A percentile compares a stretch with the other conserved stretches of the same genome.
These are phyloP conservation scores for Beroe forskalii DNA, from an alignment of 37 sponge, comb jelly and placozoan species.

Conservation along the genomic window DNA sequence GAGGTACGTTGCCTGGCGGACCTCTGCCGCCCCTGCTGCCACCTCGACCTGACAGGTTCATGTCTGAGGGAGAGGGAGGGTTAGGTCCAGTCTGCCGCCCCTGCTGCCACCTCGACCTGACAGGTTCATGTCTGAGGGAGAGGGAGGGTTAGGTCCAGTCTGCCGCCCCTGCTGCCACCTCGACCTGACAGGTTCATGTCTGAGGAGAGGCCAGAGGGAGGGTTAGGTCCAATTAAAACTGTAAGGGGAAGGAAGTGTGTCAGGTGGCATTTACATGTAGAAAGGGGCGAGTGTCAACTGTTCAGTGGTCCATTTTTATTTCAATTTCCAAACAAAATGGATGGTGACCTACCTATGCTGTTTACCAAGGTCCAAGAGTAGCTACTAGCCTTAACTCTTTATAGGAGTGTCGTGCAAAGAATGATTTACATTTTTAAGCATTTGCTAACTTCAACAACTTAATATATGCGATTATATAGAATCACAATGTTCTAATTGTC, in stretches of 20 bases:
- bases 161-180: constrained; percentile 17
- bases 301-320: too few species aligned
- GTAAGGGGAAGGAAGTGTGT: not conserved
- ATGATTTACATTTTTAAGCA: too few species aligned
- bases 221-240: not conserved
- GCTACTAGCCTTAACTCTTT: too few species aligned
- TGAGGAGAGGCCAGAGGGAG: not conserved
- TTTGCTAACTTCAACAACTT: too few species aligned
- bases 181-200: constrained; percentile 55
- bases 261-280: too few species aligned
- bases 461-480: too few species aligned
- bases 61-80: not conserved
- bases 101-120: constrained; percentile 39
- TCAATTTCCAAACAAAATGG: too few species aligned
- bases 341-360: too few species aligned
- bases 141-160: not conserved
- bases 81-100: not conserved
- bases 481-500: too few species aligned
- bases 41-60: constrained; percentile 49
- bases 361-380: too few species aligned
- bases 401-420: too few species aligned
- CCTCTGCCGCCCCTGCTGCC: constrained; percentile 25
- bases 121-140: constrained; percentile 57
- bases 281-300: too few species aligned
- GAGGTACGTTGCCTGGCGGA: not conserved